Evolutionary conservation across 2,797 vertebrate genomes (phyloP), one percentile per base, ranked within the genome.

Genomic region (Ctenochaetus hawaiiensis): DNA sequence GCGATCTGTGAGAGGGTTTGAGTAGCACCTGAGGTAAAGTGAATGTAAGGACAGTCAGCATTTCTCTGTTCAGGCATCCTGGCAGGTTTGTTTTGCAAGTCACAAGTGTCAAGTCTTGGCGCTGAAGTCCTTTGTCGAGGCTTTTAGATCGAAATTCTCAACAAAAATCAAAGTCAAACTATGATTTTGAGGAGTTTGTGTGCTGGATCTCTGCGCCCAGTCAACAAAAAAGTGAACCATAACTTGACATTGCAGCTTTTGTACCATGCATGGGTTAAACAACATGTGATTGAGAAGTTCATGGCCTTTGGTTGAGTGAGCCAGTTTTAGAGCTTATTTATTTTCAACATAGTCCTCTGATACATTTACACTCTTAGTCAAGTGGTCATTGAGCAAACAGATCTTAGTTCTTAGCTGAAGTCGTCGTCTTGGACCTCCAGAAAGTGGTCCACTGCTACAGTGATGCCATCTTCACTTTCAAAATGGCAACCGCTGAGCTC

Each of bases 1-100:
- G 6, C 6, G 30, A 73, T 67, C 59, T 61, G 53, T 57, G 64
- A 47, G 63, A 64, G 41, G 67, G 69, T 41, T 57, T 52, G 39
- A 72, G 77, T 60, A 65, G 61, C 57, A 69, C 30, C 39, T 39
- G 75, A 61, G 53, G 69, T 68, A 41, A 75, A 41, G 58, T 77
- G 81, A 89, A 87, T 91, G 85, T 80, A 85, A 78, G 76, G 67
- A 79, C 75, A 80, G 77, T 77, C 56, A 44, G 48, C 53, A 47
- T 71, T 87, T 80, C 78, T 66, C 64, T 58, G 11, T 68, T 72
- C 44, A 49, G 49, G 43, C 64, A 72, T 57, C 71, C 66, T 74
- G 61, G 63, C 52, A 56, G 67, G 65, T 20, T 64, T 63, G 57
- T 67, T 77, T 74, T 81, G 44, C 72, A 72, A 68, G 51, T 73